phyloP scores from a whole-genome alignment of 2,888 invertebrate species.

The Chaetogeoica ovagalla region DNA sequence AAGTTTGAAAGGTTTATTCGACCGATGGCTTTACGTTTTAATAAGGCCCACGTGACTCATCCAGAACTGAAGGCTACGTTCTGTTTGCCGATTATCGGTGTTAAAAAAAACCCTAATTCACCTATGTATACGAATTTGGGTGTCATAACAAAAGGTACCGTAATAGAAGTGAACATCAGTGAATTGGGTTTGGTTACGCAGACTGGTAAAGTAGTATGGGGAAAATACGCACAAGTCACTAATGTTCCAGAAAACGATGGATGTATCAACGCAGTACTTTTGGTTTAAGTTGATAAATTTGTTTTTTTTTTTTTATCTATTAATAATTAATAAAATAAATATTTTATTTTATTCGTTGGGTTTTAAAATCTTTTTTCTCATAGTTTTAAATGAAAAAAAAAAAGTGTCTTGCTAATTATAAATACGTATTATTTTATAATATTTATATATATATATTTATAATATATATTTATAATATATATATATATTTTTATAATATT shows the following conservation, averaged over 20 bases:
- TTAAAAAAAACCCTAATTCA: constrained; percentile 98
- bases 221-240: constrained; percentile 98
- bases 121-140: constrained; percentile 96
- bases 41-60: constrained; percentile 98
- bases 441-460: too few relatives aligned
- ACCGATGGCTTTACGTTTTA: constrained; percentile 94
- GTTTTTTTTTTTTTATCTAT: constrained; percentile 12
- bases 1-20: constrained; percentile 98
- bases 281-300: constrained; percentile 70
- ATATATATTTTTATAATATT: too few relatives aligned
- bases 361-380: not conserved
- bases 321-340: constrained; percentile 24
- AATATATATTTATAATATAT: too few relatives aligned
- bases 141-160: constrained; percentile 97
- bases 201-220: constrained; percentile 99
- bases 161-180: constrained; percentile 97
- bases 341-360: not conserved
- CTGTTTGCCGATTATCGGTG: constrained; percentile 94
- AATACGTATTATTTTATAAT: too few relatives aligned
- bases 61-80: constrained; percentile 99
- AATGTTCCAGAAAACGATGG: constrained; percentile 99
- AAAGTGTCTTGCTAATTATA: too few relatives aligned
- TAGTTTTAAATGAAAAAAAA: too few relatives aligned
- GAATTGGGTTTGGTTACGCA: constrained; percentile 98
- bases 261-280: constrained; percentile 95